Percentiles rank a stretch among this genome's conserved stretches.
phyloP scores from a whole-genome alignment of 1,140 invertebrate genomes.

The Drosophila quadrilineata region DNA sequence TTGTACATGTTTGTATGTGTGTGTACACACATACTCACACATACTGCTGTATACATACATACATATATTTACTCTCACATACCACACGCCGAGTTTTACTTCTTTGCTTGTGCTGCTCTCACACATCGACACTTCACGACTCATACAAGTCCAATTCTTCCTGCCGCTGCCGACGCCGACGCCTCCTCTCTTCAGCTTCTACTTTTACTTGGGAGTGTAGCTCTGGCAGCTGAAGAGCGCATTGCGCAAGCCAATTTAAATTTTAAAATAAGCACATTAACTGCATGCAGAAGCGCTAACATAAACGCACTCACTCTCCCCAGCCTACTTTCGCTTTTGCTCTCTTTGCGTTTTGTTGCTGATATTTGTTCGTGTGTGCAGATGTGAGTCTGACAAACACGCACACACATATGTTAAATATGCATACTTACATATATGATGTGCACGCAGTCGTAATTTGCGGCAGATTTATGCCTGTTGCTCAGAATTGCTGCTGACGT shows the following conservation, averaged over 20 bases:
- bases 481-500: too few relatives aligned
- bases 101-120: constrained; percentile 1
- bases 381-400: too few relatives aligned
- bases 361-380: too few relatives aligned
- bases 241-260: constrained; percentile 78
- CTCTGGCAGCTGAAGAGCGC: constrained; percentile 51
- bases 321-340: neutral
- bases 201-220: constrained; percentile 30
- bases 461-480: constrained; percentile 51
- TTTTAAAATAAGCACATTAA: constrained; percentile 80
- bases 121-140: too few relatives aligned
- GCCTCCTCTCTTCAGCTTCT: neutral
- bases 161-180: neutral
- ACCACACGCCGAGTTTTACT: neutral
- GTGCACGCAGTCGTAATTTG: constrained; percentile 61
- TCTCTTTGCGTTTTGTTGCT: too few relatives aligned
- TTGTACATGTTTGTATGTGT: constrained; percentile 3
- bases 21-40: constrained; percentile 3
- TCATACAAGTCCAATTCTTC: too few relatives aligned
- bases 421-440: neutral
- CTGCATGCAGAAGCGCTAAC: constrained; percentile 59
- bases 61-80: too few relatives aligned
- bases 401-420: neutral
- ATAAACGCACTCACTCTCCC: constrained; percentile 28
- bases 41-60: neutral